Base-by-base conservation (phyloP, 2,888 invertebrate genomes). In the Dasysyrphus albostriatus region DNA sequence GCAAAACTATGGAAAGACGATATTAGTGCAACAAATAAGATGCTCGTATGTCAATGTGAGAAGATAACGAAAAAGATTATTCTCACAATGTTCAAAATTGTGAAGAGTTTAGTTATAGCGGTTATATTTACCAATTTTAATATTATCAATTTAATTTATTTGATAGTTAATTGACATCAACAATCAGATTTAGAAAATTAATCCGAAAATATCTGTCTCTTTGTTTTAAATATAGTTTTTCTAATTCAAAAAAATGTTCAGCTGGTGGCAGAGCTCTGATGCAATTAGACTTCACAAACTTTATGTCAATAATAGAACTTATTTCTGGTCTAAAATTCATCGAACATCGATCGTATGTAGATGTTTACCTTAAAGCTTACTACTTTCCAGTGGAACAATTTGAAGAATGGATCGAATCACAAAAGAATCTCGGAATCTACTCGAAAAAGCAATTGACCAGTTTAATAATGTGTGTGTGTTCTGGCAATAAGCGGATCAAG, bases 231-330 rank as follows among this genome's bases (percentile, higher is more conserved):
- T 32, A n/a, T n/a, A 82, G 82, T 39, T 98, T 97, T 93, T 96
- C 98, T 0, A 96, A 96, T 90, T 97, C 97, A 0, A 97, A 96
- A 87, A 98, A 98, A 91, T 99, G 99, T 93, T 97, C 98, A 0
- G 98, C 98, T 89, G 99, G 98, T 32, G 99, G 99, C 0, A 94
- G 99, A 49, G 99, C 98, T 0, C 93, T 99, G 10, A 99, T 99
- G 99, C 99, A 99, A 91, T 93, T 99, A 29, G 99, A 99, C 93
- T 99, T 98, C 90, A 97, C 98, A 8, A 99, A 99, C 91, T 95
- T 99, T 87, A 95, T 98, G 88, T 95, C 97, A 29, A 98, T 98
- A 91, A 94, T 98, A 70, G 98, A 99, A 92, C 95, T 96, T 90
- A 95, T 98, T 74, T 96, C 98, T 0, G 95, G 95, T 0, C 91